phyloP scores from a whole-genome alignment of 1,140 invertebrate genomes.

The Panulirus ornatus region DNA sequence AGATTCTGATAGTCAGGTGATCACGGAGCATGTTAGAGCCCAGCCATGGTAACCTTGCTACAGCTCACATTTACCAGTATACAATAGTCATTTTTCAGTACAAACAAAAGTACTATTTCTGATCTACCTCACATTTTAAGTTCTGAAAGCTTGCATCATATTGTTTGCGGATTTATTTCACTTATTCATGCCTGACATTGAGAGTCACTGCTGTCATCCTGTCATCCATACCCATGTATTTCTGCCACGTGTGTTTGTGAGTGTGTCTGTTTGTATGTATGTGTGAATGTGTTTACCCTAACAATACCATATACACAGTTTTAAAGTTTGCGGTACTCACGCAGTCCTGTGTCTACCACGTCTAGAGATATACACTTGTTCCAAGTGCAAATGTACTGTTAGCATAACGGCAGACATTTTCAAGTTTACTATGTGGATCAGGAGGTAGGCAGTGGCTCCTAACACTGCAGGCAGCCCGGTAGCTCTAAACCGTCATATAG shows the following conservation, averaged over 20 bases:
- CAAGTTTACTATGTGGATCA: too few species aligned
- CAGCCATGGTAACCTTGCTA: background rate
- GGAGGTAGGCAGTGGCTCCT: background rate
- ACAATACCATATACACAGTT: too few species aligned
- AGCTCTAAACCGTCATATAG: constrained; percentile 2
- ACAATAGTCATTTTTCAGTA: constrained; percentile 73
- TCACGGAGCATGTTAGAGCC: background rate
- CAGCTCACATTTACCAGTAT: constrained; percentile 54
- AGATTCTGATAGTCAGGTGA: background rate
- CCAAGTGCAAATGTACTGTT: too few species aligned
- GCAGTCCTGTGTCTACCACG: too few species aligned
- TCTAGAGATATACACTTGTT: too few species aligned
- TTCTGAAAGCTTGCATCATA: constrained; percentile 64
- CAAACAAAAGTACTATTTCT: constrained; percentile 68
- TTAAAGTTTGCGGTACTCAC: too few species aligned
- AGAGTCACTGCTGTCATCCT: constrained; percentile 39
- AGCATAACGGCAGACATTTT: too few species aligned
- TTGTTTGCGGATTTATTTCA: constrained; percentile 62
- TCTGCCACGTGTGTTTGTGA: constrained; percentile 23
- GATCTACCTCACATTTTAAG: constrained; percentile 69
- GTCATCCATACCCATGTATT: background rate
- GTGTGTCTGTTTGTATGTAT: constrained; percentile 2
- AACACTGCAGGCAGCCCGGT: background rate
- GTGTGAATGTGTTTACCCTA: too few species aligned
- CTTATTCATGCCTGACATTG: constrained; percentile 39